These are phyloP conservation scores for Accipiter virgatus DNA, from an alignment of 2,113 vertebrate genomes.

Conservation along the genomic window DNA sequence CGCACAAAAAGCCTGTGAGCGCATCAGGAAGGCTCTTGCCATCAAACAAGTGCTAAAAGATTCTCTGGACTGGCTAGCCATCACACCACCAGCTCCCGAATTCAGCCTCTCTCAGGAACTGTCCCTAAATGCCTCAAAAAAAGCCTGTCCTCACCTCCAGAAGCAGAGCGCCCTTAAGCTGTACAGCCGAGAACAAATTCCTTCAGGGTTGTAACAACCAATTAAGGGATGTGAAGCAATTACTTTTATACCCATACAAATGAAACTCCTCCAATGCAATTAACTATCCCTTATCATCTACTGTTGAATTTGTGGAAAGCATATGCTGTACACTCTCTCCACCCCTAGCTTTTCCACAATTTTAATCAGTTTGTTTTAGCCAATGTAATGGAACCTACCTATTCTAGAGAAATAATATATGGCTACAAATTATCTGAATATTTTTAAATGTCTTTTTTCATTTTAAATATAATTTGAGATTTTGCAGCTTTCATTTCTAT, in stretches of 20 bases:
- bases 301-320: neutral
- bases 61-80: rapidly evolving
- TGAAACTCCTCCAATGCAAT: conserved; percentile 49
- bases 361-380: conserved; percentile 35
- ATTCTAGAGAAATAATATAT: conserved; percentile 7
- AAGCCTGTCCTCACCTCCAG: neutral
- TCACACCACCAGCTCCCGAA: neutral
- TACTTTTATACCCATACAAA: conserved; percentile 51
- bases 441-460: conserved; percentile 14
- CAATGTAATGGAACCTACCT: conserved; percentile 4
- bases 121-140: neutral
- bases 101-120: neutral
- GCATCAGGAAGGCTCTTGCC: rapidly evolving
- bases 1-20: neutral
- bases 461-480: conserved; percentile 52
- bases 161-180: conserved; percentile 28
- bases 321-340: neutral
- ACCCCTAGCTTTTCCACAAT: neutral
- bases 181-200: neutral
- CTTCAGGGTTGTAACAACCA: conserved; percentile 36
- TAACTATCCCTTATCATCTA: conserved; percentile 43
- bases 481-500: conserved; percentile 29
- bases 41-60: neutral
- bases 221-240: conserved; percentile 51
- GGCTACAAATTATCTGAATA: conserved; percentile 17